These are phyloP conservation scores for Zaprionus ornatus DNA, from an alignment of 1,140 invertebrate species.

Conservation along the genomic window DNA sequence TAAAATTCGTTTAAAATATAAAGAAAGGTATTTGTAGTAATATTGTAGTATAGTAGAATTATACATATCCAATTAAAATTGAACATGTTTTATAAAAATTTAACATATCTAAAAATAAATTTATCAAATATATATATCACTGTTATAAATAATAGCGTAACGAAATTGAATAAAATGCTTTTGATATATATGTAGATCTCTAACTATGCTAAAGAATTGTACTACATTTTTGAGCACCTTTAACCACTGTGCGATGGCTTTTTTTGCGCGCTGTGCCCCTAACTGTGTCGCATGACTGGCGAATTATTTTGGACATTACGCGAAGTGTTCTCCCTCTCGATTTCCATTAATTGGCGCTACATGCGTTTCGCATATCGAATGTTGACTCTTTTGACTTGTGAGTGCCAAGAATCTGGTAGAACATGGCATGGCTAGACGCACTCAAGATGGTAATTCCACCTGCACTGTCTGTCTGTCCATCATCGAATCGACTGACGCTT, in stretches of 20 bases:
- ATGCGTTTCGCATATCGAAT: slow-evolving; percentile 3
- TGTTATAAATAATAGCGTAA: too few relatives aligned
- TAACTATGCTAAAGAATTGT: neutral
- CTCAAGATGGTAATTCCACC: slow-evolving; percentile 8
- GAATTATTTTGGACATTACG: slow-evolving; percentile 24
- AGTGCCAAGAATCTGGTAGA: slow-evolving; percentile 1
- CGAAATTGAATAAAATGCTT: neutral
- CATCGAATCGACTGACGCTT: neutral
- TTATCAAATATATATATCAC: too few relatives aligned
- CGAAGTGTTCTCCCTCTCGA: slow-evolving; percentile 6
- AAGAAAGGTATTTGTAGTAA: too few relatives aligned
- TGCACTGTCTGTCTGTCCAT: slow-evolving; percentile 6
- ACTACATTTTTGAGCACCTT: neutral
- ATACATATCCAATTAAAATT: too few relatives aligned
- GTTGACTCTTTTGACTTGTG: neutral
- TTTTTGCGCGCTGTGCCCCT: neutral
- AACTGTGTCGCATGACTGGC: slow-evolving; percentile 24
- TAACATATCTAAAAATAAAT: too few relatives aligned
- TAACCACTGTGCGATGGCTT: slow-evolving; percentile 26
- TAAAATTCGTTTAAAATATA: too few relatives aligned
- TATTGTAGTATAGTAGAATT: too few relatives aligned
- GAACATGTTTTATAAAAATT: too few relatives aligned
- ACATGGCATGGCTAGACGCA: slow-evolving; percentile 6
- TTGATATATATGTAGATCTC: neutral
- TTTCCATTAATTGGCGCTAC: slow-evolving; percentile 27